These are phyloP conservation scores for Botia almorhae DNA, from an alignment of 2,797 vertebrate species.

Conservation along the genomic window DNA sequence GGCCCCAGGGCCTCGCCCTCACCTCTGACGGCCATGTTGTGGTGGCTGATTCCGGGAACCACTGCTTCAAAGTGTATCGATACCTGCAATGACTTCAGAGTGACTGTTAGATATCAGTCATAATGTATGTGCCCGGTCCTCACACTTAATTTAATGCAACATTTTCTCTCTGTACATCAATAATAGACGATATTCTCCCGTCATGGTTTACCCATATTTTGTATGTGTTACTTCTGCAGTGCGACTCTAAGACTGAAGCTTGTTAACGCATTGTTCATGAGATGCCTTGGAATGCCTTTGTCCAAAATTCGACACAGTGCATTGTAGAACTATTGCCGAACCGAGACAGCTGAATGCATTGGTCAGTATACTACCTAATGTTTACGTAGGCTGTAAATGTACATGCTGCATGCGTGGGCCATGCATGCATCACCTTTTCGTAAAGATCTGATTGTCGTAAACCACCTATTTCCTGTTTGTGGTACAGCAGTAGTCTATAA, in stretches of 20 bases:
- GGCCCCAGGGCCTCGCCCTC: conserved; percentile 94
- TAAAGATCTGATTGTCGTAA: conserved; percentile 9
- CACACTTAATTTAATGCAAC: conserved; percentile 42
- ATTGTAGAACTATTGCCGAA: conserved; percentile 13
- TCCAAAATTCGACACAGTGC: conserved; percentile 35
- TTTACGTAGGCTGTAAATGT: neutral
- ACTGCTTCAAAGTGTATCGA: conserved; percentile 99
- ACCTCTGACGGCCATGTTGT: conserved; percentile 97
- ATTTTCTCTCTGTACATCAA: neutral
- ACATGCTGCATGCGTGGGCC: conserved; percentile 30
- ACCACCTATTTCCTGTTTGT: neutral
- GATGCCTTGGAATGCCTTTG: conserved; percentile 62
- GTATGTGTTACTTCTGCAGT: conserved; percentile 9
- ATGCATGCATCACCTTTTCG: conserved; percentile 16
- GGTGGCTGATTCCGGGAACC: conserved; percentile 98
- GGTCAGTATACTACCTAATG: neutral
- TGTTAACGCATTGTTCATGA: conserved; percentile 23
- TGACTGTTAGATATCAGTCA: conserved; percentile 5
- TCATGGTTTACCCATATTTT: conserved; percentile 35
- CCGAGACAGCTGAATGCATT: conserved; percentile 56
- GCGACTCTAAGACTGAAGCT: conserved; percentile 32
- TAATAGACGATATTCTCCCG: conserved; percentile 3
- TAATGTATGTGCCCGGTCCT: conserved; percentile 25
- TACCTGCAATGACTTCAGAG: conserved; percentile 93
- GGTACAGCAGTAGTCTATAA: neutral